A percentile compares a stretch with the other conserved stretches of the same genome.
phyloP scores from a whole-genome alignment of 1,140 invertebrate genomes.

The Achroia grisella region DNA sequence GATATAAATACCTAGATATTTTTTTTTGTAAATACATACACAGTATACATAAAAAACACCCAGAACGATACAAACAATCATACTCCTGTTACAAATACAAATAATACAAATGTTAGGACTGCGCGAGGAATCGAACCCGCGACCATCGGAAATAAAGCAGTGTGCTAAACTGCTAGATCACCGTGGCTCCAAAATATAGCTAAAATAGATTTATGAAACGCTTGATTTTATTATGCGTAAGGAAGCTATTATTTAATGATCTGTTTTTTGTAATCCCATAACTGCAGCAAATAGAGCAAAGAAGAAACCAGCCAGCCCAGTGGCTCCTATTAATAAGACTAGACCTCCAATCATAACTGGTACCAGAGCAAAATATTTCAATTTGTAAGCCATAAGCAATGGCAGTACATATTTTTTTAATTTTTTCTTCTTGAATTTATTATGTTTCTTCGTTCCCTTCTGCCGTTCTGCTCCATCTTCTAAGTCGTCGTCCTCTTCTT shows the following conservation, averaged over 20 bases:
- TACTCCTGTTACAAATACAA: too few relatives aligned
- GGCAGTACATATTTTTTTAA: conserved; percentile 82
- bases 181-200: too few relatives aligned
- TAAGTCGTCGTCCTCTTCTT: conserved; percentile 29
- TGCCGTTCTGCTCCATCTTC: conserved; percentile 20
- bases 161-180: too few relatives aligned
- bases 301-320: conserved; percentile 87
- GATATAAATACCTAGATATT: too few relatives aligned
- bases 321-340: conserved; percentile 82
- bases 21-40: too few relatives aligned
- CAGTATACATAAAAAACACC: too few relatives aligned
- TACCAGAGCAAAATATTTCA: conserved; percentile 86
- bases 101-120: too few relatives aligned
- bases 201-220: too few relatives aligned
- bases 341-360: conserved; percentile 84
- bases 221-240: too few relatives aligned
- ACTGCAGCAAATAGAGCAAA: conserved; percentile 84
- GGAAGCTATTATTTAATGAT: conserved; percentile 42
- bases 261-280: conserved; percentile 73
- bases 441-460: conserved; percentile 23
- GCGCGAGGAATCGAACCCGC: too few relatives aligned
- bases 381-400: conserved; percentile 84
- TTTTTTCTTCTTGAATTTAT: conserved; percentile 75
- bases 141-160: too few relatives aligned
- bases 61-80: too few relatives aligned